Base-by-base conservation (phyloP, 2,797 vertebrate species). In the Vultur gryphus region DNA sequence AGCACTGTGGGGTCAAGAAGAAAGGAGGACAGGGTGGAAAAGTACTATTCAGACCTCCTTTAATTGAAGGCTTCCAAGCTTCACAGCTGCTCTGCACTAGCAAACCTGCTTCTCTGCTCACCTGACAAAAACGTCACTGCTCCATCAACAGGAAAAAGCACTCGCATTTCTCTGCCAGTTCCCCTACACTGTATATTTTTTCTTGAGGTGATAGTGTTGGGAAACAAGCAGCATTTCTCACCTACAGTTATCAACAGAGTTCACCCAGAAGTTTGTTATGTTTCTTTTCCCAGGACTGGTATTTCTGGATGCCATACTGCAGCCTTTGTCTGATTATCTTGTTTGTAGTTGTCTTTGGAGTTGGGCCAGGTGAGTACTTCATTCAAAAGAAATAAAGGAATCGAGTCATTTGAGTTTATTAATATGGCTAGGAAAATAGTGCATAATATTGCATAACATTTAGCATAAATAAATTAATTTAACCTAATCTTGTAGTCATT, bases 271-370 rank as follows among this genome's bases (percentile, higher is more conserved):
- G 9, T 66, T 62, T 46, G 26, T 64, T n/a, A n/a, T 31, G 6
- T 33, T 48, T 81, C 49, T 51, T 8, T 6, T 4, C 67, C 31
- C 84, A 99, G 99, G 95, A 95, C 52, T 90, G 87, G 57, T 81
- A 98, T 91, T 95, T 96, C 52, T 99, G 99, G 99, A 99, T 99
- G 98, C 97, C 99, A 1, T 99, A 99, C 96, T 88, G 99, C 92
- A 99, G 99, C 90, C 98, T 99, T 97, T 54, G 72, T 69, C 99
- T 99, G 91, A 97, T 99, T 87, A 99, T 99, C 84, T 98, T 99
- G 81, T 99, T 99, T 90, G 98, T 98, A 87, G 97, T 99, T 95
- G 99, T 99, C 97, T 99, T 99, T 96, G 99, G 99, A 85, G 98
- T 99, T 88, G 99, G 99, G 67, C 99, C 99, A 92, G 99, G 99